phyloP scores from a whole-genome alignment of 2,888 invertebrate genomes.

The Tholera decimalis region DNA sequence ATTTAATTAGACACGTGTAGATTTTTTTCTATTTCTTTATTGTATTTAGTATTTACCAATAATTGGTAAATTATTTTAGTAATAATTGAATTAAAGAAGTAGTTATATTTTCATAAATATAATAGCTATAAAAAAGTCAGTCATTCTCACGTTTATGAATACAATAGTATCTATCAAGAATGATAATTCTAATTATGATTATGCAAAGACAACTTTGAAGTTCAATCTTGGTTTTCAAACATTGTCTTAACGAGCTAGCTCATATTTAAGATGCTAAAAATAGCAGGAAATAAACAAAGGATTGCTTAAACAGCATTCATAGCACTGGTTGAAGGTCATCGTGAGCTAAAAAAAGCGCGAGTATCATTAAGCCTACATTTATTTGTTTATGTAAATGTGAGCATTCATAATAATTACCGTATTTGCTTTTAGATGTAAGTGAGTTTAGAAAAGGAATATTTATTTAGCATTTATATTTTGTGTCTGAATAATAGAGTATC shows the following conservation, averaged over 20 bases:
- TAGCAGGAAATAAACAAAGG: constrained; percentile 21
- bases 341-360: constrained; percentile 20
- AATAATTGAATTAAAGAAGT: too few relatives aligned
- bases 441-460: constrained; percentile 14
- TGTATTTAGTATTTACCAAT: background rate
- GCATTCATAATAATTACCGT: constrained; percentile 28
- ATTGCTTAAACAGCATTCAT: constrained; percentile 14
- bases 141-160: background rate
- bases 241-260: background rate
- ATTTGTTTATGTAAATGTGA: constrained; percentile 41
- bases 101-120: background rate
- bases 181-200: background rate
- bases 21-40: background rate
- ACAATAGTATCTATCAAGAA: background rate
- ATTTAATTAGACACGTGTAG: background rate
- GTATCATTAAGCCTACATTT: constrained; percentile 38
- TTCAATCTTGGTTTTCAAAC: constrained; percentile 1
- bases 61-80: background rate
- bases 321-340: constrained; percentile 36
- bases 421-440: constrained; percentile 21
- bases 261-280: constrained; percentile 7
- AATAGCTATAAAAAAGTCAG: background rate
- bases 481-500: background rate
- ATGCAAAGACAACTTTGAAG: background rate
- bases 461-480: constrained; percentile 20